Conservation (phyloP, 2,113 vertebrate species). For the Erythrocercus mccallii region DNA sequence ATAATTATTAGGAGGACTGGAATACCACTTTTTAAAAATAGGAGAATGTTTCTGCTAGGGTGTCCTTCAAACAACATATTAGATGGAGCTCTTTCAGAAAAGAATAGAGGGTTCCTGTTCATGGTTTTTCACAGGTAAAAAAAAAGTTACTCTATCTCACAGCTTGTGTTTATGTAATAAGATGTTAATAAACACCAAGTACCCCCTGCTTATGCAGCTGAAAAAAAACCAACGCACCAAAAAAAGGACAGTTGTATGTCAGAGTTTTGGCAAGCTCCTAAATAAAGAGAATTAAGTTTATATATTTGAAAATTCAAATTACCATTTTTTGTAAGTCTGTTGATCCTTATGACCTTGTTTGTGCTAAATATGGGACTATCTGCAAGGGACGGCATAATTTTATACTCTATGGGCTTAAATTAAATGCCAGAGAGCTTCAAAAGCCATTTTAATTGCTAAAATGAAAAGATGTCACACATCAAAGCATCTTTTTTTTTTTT, state of each 20-base stretch:
- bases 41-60: neutral
- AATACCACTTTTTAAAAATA: neutral
- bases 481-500: constrained; percentile 65
- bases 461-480: constrained; percentile 66
- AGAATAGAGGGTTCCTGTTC: neutral
- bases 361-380: constrained; percentile 61
- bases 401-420: constrained; percentile 64
- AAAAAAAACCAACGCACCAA: neutral
- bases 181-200: neutral
- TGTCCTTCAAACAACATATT: neutral
- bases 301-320: constrained; percentile 54
- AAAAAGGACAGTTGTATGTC: neutral
- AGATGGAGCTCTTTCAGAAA: neutral
- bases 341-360: constrained; percentile 64
- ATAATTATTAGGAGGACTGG: neutral
- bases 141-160: neutral
- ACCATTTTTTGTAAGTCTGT: constrained; percentile 41
- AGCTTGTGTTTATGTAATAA: neutral
- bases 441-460: constrained; percentile 73
- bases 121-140: neutral
- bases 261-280: constrained; percentile 18
- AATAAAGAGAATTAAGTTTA: constrained; percentile 31
- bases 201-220: neutral
- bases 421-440: constrained; percentile 69
- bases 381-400: constrained; percentile 57